These are phyloP conservation scores for Ptilonorhynchus violaceus DNA, from an alignment of 2,113 vertebrate species.

Conservation along the genomic window DNA sequence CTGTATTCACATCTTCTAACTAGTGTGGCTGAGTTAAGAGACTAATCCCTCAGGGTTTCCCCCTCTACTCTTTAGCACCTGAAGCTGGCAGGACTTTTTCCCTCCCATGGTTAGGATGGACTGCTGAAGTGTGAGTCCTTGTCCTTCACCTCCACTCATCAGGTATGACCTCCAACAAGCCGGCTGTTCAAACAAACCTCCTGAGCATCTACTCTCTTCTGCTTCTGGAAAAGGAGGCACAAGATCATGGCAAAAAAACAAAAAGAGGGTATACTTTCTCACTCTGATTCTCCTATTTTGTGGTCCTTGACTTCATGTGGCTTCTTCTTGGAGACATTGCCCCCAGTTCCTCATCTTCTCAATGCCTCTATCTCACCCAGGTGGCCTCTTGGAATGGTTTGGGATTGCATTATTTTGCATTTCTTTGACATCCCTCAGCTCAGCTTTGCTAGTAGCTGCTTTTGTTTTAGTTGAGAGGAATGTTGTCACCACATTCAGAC, in stretches of 20 bases:
- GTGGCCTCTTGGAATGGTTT: background rate
- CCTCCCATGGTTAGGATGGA: background rate
- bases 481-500: background rate
- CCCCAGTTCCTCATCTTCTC: background rate
- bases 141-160: background rate
- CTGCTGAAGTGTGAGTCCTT: background rate
- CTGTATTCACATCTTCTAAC: background rate
- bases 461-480: background rate
- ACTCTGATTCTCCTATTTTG: background rate
- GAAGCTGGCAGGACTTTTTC: background rate
- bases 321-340: background rate
- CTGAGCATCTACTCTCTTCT: background rate
- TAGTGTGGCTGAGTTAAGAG: background rate
- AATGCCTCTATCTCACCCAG: background rate
- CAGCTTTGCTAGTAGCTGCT: background rate
- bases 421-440: background rate
- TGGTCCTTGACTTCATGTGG: background rate
- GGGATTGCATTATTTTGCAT: background rate
- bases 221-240: background rate
- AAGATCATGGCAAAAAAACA: background rate
- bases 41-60: background rate
- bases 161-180: background rate
- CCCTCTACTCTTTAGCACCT: background rate
- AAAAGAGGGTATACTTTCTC: background rate
- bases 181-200: background rate